Evolutionary conservation across 2,113 vertebrate genomes (phyloP), one percentile per base, ranked within the genome.

Genomic region (Ovis canadensis): DNA sequence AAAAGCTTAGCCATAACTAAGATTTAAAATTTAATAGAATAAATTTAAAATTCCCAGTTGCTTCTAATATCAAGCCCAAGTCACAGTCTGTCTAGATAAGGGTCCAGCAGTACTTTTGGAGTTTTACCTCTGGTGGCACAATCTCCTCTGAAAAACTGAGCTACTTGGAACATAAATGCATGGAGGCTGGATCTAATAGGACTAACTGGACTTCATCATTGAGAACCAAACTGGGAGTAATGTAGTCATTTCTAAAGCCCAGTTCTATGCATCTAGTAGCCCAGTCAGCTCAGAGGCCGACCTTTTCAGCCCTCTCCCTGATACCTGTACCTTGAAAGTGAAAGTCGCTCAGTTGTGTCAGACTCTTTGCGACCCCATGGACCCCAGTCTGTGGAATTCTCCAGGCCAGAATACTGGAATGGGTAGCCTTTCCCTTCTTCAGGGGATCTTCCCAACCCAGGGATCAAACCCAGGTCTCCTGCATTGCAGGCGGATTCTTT

Each of bases 31-130:
- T 15, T 62, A 62, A 31, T 62, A 52, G 64, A 96, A 95, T 52
- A 52, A 23, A 80, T 93, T 92, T 97, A 29, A 96, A 96, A 92
- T 96, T 97, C 60, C 77, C 48, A 93, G 48, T 88, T 91, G 83
- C 31, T 55, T 84, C 62, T 80, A 91, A 96, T 83, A 96, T 81
- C 59, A 97, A 89, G 96, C 43, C 40, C 57, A 74, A 59, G 40
- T 55, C 48, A 93, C 59, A 97, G 52, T 25, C 45, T 95, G 16
- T 77, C 80, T 85, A 92, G 87, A 80, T 74, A 23, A 71, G 12
- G 36, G 64, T 67, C 54, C 8, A 59, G 57, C 5, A 52, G 78
- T 57, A 60, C 27, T 23, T 67, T 36, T 91, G 78, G 40, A 95
- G 9, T 93, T 77, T 92, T 59, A 52, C 43, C 45, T 81, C 87